Conservation (phyloP, 2,113 vertebrate species). For the Ctenomys sociabilis region DNA sequence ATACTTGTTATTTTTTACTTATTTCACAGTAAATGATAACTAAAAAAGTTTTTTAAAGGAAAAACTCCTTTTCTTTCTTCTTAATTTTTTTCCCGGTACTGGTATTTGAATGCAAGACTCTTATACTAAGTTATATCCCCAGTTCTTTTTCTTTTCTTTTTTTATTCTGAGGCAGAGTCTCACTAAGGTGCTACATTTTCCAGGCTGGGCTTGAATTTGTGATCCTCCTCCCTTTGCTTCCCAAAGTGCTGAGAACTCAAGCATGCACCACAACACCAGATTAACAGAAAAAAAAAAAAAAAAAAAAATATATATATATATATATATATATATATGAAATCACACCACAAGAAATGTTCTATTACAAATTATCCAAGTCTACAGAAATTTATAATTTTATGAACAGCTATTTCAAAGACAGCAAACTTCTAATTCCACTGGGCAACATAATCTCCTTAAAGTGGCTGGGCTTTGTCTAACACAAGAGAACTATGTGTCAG, state of each 20-base stretch:
- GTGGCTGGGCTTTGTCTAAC: conserved; percentile 37
- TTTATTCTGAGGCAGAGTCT: neutral
- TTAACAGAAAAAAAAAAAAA: neutral
- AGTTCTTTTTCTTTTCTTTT: neutral
- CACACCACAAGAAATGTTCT: conserved; percentile 17
- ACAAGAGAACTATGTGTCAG: conserved; percentile 52
- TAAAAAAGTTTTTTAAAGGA: neutral
- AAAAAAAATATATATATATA: no score
- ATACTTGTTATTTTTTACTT: conserved; percentile 32
- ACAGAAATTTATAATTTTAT: conserved; percentile 32
- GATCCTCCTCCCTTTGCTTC: neutral
- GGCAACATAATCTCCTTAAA: conserved; percentile 35
- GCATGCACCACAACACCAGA: neutral
- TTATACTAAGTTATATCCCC: neutral
- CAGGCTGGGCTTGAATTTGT: neutral
- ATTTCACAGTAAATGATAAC: conserved; percentile 35
- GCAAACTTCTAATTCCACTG: conserved; percentile 43
- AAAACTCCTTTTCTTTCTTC: neutral
- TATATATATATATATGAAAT: no score
- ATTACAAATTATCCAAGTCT: conserved; percentile 24
- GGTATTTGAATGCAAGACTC: neutral
- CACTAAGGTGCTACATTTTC: neutral
- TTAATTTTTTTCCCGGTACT: neutral
- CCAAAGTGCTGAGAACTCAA: neutral
- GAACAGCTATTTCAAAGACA: conserved; percentile 48